Base-by-base conservation (phyloP, 2,797 vertebrate genomes). In the Taeniopygia guttata region DNA sequence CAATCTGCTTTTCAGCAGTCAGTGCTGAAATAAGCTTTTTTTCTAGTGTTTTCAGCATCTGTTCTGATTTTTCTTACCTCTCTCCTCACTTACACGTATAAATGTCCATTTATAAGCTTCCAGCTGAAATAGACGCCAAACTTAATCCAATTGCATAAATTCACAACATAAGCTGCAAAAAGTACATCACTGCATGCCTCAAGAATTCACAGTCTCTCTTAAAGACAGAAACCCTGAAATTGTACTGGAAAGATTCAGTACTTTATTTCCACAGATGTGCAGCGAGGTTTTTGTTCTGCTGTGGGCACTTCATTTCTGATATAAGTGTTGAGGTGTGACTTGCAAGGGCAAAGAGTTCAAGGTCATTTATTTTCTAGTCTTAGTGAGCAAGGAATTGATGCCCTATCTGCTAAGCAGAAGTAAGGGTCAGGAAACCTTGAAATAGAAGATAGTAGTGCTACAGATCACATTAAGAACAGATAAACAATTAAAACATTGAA, bases 121-220 rank as follows among this genome's bases (percentile, higher is more conserved):
- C 90, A 96, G 89, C 82, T 95, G 84, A 97, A 97, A 96, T 52
- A 96, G 87, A 90, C 92, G 94, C 92, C 93, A 91, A 94, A 94
- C 52, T 80, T 92, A 90, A 94, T 51, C 89, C 91, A 96, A 93
- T 49, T 93, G 90, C 87, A 84, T 90, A 94, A 96, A 97, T 95
- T 92, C 25, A 7, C 87, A 95, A 79, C 54, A 63, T 78, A 92
- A 97, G 46, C 67, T 96, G 79, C 80, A 96, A 90, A 96, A 97
- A 92, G 68, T 84, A 83, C 80, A 96, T 79, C 25, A 63, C 77
- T 90, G 52, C 49, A 29, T 64, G 91, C 59, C 92, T 74, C 36
- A 75, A 84, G 48, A 94, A 76, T 64, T 95, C 75, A 78, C 76
- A 92, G 45, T 55, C 52, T 90, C 86, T 97, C 81, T 87, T 90